phyloP scores from a whole-genome alignment of 2,888 invertebrate species.

The Drosophila vallismaia region DNA sequence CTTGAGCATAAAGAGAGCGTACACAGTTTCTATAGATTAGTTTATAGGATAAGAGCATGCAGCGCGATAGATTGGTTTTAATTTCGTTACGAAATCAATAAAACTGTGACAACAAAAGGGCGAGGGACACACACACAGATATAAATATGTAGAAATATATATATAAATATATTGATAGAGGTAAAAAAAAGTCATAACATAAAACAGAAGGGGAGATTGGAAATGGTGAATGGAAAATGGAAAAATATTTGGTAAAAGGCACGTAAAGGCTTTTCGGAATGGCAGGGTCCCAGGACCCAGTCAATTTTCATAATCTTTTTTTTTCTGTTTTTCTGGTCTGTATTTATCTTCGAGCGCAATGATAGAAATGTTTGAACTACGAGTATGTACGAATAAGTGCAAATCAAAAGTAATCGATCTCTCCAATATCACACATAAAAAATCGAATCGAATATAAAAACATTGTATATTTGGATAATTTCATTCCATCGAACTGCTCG shows the following conservation, averaged over 20 bases:
- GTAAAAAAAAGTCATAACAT: slow-evolving; percentile 10
- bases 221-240: slow-evolving; percentile 4
- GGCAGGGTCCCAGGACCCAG: slow-evolving; percentile 3
- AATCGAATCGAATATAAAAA: not conserved
- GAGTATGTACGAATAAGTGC: slow-evolving; percentile 17
- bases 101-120: slow-evolving; percentile 22
- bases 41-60: slow-evolving; percentile 58
- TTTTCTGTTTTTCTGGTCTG: not conserved
- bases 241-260: slow-evolving; percentile 61
- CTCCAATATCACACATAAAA: slow-evolving; percentile 24
- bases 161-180: slow-evolving; percentile 21
- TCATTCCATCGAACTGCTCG: slow-evolving; percentile 20
- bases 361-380: slow-evolving; percentile 79
- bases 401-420: slow-evolving; percentile 37
- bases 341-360: slow-evolving; percentile 56
- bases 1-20: slow-evolving; percentile 67
- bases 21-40: slow-evolving; percentile 56
- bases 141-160: not conserved
- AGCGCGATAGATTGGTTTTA: slow-evolving; percentile 51
- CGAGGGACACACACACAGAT: slow-evolving; percentile 26
- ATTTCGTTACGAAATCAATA: slow-evolving; percentile 29
- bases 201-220: slow-evolving; percentile 7
- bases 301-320: not conserved
- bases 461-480: slow-evolving; percentile 18
- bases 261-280: slow-evolving; percentile 63